Conservation (phyloP, 2,797 vertebrate species). For the Myiothlypis coronata region DNA sequence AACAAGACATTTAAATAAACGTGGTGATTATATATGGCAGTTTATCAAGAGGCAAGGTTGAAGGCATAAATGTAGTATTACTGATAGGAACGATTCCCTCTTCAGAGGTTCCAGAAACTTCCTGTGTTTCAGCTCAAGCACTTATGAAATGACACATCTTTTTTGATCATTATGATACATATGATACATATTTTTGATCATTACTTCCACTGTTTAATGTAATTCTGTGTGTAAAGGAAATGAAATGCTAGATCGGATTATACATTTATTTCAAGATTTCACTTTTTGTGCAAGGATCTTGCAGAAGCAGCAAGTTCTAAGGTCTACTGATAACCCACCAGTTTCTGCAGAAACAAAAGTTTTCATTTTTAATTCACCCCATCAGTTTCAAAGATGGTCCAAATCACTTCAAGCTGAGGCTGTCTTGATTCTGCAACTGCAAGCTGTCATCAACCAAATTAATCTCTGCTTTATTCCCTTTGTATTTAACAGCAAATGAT, state of each 20-base stretch:
- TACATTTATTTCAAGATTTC: background rate
- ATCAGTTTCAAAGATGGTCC: background rate
- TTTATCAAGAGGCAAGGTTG: background rate
- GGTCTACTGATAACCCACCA: background rate
- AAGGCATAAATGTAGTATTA: background rate
- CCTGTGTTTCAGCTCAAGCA: background rate
- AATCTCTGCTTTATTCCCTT: background rate
- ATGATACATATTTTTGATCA: background rate
- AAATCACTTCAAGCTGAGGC: background rate
- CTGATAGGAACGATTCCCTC: background rate
- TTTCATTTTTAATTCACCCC: background rate
- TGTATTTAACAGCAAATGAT: background rate
- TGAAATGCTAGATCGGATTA: accelerated
- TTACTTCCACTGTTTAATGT: background rate
- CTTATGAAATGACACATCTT: background rate
- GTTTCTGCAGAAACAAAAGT: background rate
- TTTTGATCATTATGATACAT: too few species aligned
- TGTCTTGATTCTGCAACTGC: background rate
- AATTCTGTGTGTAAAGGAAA: background rate
- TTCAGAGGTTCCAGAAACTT: background rate
- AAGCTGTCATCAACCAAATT: background rate
- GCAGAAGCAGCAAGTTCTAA: background rate
- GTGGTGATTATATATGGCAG: background rate
- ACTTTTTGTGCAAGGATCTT: background rate
- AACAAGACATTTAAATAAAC: background rate